Base-by-base conservation (phyloP, 2,888 invertebrate genomes). In the Glyphotaelius pellucidus region DNA sequence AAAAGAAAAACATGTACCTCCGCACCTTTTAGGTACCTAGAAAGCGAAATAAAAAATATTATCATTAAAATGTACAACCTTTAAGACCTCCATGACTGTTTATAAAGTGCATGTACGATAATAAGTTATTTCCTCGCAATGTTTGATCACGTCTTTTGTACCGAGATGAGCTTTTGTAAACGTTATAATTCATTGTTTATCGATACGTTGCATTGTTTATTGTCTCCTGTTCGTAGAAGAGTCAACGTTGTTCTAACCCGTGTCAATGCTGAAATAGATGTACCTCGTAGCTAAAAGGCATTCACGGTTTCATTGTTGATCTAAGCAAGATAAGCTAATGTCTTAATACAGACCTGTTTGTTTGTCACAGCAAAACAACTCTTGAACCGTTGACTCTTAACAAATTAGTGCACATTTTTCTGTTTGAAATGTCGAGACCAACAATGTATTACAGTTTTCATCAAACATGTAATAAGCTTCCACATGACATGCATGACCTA, bases 101-200 rank as follows among this genome's bases (percentile, higher is more conserved):
- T 83, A 83, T 32, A 35, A 30, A 83, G 15, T 83, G 83, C 83
- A 83, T 15, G 25, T 67, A 32, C 31, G 32, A 32, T 19, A 35
- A n/a, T 25, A 38, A 35, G 32, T 15, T 38, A 35, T 83, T 38
- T 83, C 7, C 35, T 38, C 25, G 83, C 35, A 35, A 83, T 83
- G 35, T 83, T 35, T 83, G 32, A 83, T 32, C 83, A 83, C 83
- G 83, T 83, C 35, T 83, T 83, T 83, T 32, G 32, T 32, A 83
- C 81, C 5, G 32, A 35, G 30, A 31, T 2, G 32, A 83, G 83
- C 83, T 83, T 83, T 83, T 83, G 35, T 83, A 19, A 35, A 35
- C 19, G 83, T 15, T 67, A 9, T 67, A 19, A 83, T 3, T 35
- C 35, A 83, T 83, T 83, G 83, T 83, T 38, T 83, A 2, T 67